These are phyloP conservation scores for Cotesia glomerata DNA, from an alignment of 1,140 invertebrate species.

Conservation along the genomic window DNA sequence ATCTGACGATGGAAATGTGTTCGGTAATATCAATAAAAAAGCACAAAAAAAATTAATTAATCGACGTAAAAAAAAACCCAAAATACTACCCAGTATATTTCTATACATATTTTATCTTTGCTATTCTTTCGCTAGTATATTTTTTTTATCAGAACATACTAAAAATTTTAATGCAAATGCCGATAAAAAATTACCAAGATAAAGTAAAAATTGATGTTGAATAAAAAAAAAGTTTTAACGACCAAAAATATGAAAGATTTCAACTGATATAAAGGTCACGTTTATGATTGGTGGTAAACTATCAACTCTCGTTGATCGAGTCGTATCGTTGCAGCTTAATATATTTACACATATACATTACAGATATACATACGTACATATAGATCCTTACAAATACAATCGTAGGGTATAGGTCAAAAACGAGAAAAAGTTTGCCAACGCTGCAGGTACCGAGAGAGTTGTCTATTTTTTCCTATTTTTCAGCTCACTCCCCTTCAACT, in stretches of 20 bases:
- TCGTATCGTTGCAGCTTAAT: neutral
- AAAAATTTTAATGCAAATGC: no score
- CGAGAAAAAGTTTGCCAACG: neutral
- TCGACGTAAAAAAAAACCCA: no score
- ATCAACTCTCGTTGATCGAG: constrained; percentile 2
- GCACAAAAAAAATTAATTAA: no score
- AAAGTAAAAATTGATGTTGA: neutral
- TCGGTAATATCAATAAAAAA: no score
- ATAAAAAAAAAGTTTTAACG: neutral
- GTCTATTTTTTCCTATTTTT: no score
- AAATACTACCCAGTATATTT: no score
- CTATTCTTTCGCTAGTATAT: no score
- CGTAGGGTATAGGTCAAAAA: neutral
- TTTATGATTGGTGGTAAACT: neutral
- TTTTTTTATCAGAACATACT: no score
- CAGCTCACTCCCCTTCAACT: no score
- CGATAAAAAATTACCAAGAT: neutral
- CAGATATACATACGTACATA: neutral
- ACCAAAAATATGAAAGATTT: neutral
- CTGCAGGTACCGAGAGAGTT: neutral
- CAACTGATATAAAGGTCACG: neutral
- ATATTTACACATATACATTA: neutral
- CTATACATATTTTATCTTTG: no score
- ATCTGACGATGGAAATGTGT: no score
- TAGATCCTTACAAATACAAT: neutral